Evolutionary conservation across 2,113 vertebrate species (phyloP), one percentile per base, ranked within the genome.

Genomic region (Phasianus colchicus): DNA sequence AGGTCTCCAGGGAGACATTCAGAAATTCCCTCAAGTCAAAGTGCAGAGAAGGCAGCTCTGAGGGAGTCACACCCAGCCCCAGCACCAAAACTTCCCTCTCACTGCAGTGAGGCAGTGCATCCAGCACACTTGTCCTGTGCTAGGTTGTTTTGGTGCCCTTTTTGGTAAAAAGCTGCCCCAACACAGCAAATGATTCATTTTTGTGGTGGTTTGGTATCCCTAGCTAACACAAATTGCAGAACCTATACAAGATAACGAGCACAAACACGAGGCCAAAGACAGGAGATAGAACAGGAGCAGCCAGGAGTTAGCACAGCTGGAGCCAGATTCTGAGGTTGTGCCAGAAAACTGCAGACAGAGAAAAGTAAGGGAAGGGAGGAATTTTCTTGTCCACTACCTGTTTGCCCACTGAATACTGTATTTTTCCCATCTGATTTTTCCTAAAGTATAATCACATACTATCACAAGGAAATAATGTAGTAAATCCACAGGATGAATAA

Each of bases 171-270:
- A 89, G 9, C 13, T 47, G 16, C 2, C 42, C 50, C 38, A 72
- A 2, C 10, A 27, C 4, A 47, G 7, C 1, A 15, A 45, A 8
- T 0, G 0, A 20, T 13, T n/a, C 1, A 11, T 45, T 89, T 36
- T 50, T n/a, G 11, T 34, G 11, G 19, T 20, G 16, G 36, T 43
- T 74, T 21, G 36, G 9, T 32, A 2, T n/a, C 1, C 10, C 25
- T 18, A 5, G 30, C 52, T 30, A 74, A 38, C 21, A 43, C 29
- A 43, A 42, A n/a, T 6, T 16, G 40, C 30, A 43, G 38, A 43
- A 30, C 38, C 30, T 11, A 9, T 24, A 43, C 29, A 74, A 43
- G 38, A 52, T 25, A 14, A 12, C 22, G 30, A 57, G 29, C 30
- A 43, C 3, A 21, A 55, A 73, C 38, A 8, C 13, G 30, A 43